phyloP scores from a whole-genome alignment of 2,113 vertebrate genomes.

The Hemichromis elongatus region DNA sequence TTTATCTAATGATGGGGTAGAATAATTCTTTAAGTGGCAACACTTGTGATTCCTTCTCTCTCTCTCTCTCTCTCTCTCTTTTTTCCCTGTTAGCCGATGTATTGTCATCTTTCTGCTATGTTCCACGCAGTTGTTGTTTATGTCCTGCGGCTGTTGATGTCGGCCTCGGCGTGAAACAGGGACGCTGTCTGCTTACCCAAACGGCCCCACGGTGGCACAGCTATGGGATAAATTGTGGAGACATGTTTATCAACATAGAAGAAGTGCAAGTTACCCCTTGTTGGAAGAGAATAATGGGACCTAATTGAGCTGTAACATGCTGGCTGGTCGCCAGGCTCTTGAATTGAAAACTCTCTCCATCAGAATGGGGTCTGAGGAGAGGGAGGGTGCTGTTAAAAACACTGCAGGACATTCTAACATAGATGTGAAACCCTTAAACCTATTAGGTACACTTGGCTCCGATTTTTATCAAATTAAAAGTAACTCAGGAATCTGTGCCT shows the following conservation, averaged over 20 bases:
- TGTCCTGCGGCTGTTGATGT: constrained; percentile 35
- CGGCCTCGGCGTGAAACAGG: constrained; percentile 10
- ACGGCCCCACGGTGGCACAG: constrained; percentile 18
- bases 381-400: constrained; percentile 29
- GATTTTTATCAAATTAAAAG: constrained; percentile 14
- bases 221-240: constrained; percentile 46
- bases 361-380: constrained; percentile 32
- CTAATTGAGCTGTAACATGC: constrained; percentile 67
- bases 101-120: constrained; percentile 8
- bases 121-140: constrained; percentile 6
- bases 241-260: constrained; percentile 66
- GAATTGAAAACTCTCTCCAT: constrained; percentile 59
- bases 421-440: constrained; percentile 19
- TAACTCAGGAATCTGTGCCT: background rate
- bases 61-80: background rate
- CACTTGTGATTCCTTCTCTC: background rate
- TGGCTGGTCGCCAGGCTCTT: constrained; percentile 58
- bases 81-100: background rate
- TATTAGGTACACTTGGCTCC: constrained; percentile 8
- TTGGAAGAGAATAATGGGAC: constrained; percentile 62
- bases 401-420: constrained; percentile 7
- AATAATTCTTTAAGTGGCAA: constrained; percentile 64
- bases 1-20: constrained; percentile 77
- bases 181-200: constrained; percentile 3
- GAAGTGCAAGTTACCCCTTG: constrained; percentile 62